phyloP scores from a whole-genome alignment of 2,888 invertebrate species.

The Amphipyra berbera region DNA sequence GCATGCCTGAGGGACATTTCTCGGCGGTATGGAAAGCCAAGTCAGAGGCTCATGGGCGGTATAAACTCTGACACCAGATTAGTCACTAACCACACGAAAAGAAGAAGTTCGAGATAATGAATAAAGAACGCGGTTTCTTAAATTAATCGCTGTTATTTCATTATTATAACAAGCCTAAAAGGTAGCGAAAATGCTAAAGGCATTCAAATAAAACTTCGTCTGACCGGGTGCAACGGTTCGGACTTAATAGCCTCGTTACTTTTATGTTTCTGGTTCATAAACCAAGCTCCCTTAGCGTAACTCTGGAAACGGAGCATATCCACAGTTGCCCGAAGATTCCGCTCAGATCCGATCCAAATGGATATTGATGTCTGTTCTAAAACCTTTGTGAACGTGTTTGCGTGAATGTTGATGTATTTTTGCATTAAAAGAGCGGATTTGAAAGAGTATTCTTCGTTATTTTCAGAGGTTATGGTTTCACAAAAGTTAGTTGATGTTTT shows the following conservation, averaged over 20 bases:
- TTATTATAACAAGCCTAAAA: constrained; percentile 5
- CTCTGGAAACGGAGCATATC: constrained; percentile 41
- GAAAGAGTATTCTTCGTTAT: background rate
- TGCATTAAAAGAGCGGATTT: background rate
- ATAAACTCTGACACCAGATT: too few relatives aligned
- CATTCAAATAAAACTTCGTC: constrained; percentile 62
- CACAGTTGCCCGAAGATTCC: constrained; percentile 32
- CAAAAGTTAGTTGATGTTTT: too few relatives aligned
- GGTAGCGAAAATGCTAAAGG: constrained; percentile 44
- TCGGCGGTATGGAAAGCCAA: too few relatives aligned
- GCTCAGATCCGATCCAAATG: constrained; percentile 32
- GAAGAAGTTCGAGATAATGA: constrained; percentile 3
- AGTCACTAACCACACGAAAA: too few relatives aligned
- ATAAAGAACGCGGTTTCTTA: constrained; percentile 5
- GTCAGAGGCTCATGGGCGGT: too few relatives aligned
- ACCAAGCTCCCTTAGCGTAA: constrained; percentile 57
- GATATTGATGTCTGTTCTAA: constrained; percentile 39
- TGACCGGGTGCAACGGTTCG: constrained; percentile 68
- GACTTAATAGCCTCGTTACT: constrained; percentile 67
- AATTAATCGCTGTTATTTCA: constrained; percentile 23
- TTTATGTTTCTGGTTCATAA: constrained; percentile 70
- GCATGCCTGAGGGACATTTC: too few relatives aligned
- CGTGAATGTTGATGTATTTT: constrained; percentile 3
- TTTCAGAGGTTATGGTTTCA: background rate
- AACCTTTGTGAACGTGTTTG: constrained; percentile 6